These are phyloP conservation scores for Malaclemys terrapin DNA, from an alignment of 2,113 vertebrate species.

Conservation along the genomic window DNA sequence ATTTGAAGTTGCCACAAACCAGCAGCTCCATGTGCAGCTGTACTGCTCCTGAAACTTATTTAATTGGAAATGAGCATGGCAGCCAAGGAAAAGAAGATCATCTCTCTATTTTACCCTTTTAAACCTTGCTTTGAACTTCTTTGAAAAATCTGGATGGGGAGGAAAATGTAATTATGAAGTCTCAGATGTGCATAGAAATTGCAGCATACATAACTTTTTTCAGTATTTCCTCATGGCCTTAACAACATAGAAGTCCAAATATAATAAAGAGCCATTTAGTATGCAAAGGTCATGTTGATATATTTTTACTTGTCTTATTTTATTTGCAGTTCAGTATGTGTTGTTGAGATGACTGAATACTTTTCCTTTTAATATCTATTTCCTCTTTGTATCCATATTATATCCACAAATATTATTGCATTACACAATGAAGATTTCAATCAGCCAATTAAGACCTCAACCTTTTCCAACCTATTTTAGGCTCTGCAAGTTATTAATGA, in stretches of 20 bases:
- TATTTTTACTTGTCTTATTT: slow-evolving; percentile 6
- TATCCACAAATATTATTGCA: not conserved
- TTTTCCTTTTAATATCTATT: not conserved
- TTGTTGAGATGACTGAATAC: not conserved
- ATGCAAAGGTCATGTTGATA: not conserved
- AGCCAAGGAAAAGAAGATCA: not conserved
- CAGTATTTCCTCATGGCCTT: not conserved
- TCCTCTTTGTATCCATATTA: not conserved
- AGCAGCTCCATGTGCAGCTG: not conserved
- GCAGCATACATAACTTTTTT: not conserved
- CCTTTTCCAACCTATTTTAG: not conserved
- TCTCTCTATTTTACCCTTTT: not conserved
- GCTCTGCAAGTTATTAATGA: not conserved
- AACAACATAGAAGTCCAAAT: not conserved
- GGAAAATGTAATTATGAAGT: not conserved
- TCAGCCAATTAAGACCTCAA: not conserved
- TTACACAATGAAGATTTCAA: not conserved
- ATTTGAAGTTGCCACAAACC: not conserved
- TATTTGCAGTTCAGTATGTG: not conserved
- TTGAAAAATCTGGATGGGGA: not conserved
- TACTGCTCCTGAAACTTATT: not conserved
- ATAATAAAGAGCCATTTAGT: not conserved
- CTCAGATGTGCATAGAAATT: not conserved
- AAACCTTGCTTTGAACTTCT: not conserved
- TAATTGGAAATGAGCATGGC: not conserved